Base-by-base conservation (phyloP, 1,140 invertebrate genomes). In the Solen grandis region DNA sequence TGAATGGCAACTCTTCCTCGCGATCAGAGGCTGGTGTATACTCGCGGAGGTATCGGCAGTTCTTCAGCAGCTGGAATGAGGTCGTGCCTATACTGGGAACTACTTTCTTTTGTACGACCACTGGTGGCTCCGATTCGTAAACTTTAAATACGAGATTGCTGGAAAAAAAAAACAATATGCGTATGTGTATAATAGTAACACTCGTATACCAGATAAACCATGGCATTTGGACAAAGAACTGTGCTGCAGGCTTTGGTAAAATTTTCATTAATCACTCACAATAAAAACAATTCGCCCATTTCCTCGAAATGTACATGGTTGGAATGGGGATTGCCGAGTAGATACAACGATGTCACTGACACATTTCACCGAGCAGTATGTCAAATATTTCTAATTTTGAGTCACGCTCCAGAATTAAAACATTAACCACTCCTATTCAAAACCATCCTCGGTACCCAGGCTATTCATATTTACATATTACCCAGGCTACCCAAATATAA, bases 141-240 rank as follows among this genome's bases (percentile, higher is more conserved):
- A 78, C 75, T 68, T 78, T 78, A 69, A 78, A 78, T 57, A 78
- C 27, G 60, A 76, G 31, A 60, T 57, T 54, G 27, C 75, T 78
- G 65, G 8, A 77, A 57, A 22, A 66, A 3, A 57, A 22, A 72
- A 5, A 33, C 35, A 29, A 16, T 5, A 5, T 33, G 22, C 5
- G 19, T 5, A 57, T 57, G 27, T 5, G 27, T 25, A 57, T 16
- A 22, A 57, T 5, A 57, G n/a, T 36, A 1, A 14, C 59, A 60
- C 2, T 16, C 19, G 27, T 1, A 60, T 29, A 1, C 3, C 33
- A 22, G 19, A 29, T n/a, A 31, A 1, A 59, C 25, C n/a, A 59
- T 10, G 8, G 57, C 14, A 22, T 60, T 16, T 16, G 27, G 3
- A 29, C 27, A 60, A 19, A 27, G 1, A 29, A 29, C 33, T 60